Percentiles rank a stretch among this genome's conserved stretches.
Evolutionary conservation across 2,888 invertebrate genomes (phyloP).

Genomic region (Junonia oenone): DNA sequence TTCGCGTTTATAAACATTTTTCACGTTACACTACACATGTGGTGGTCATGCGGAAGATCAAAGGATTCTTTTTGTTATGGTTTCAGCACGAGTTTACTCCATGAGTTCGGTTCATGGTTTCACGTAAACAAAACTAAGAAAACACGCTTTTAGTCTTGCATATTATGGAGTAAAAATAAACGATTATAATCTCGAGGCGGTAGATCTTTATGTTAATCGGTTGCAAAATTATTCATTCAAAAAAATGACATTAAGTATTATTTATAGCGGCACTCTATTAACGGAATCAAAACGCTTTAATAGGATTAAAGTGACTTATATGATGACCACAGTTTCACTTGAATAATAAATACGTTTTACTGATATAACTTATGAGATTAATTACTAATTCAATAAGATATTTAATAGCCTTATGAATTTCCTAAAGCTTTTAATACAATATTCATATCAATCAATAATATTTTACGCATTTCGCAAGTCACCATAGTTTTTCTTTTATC

Average conservation of each 20-base stretch:
- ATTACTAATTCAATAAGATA: too few relatives aligned
- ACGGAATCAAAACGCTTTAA: not conserved
- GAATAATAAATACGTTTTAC: too few relatives aligned
- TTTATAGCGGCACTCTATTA: not conserved
- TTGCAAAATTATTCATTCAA: not conserved
- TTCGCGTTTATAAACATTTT: conserved; percentile 15
- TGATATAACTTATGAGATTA: too few relatives aligned
- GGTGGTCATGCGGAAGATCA: conserved; percentile 40
- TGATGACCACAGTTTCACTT: not conserved
- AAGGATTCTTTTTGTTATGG: conserved; percentile 35
- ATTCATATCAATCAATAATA: too few relatives aligned
- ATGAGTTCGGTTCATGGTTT: not conserved
- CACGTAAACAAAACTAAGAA: not conserved
- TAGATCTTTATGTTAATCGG: not conserved
- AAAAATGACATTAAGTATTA: not conserved
- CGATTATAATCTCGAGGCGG: too few relatives aligned
- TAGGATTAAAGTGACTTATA: not conserved
- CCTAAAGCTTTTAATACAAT: too few relatives aligned
- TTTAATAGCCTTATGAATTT: too few relatives aligned
- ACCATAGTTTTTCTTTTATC: too few relatives aligned
- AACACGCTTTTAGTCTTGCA: not conserved
- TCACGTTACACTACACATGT: conserved; percentile 19
- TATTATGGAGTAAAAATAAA: not conserved
- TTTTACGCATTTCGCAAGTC: too few relatives aligned
- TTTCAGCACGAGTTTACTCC: not conserved